Base-by-base conservation (phyloP, 2,113 vertebrate species). In the Phaethon lepturus region DNA sequence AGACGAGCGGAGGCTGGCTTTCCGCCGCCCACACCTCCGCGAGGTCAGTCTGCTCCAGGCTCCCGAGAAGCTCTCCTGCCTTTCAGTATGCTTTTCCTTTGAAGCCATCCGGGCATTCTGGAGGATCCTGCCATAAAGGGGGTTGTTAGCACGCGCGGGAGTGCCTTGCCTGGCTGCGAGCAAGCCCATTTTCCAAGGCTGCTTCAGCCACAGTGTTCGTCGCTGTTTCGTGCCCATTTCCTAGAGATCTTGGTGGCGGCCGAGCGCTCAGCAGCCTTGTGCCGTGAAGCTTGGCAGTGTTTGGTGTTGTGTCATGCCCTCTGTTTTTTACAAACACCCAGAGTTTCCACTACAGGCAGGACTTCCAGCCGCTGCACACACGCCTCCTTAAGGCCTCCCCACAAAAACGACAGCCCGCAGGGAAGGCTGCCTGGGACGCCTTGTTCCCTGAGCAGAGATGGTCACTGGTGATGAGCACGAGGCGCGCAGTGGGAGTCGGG, bases 231-330 rank as follows among this genome's bases (percentile, higher is more conserved):
- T 89, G 80, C 77, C 92, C 17, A 1, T 45, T 79, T 75, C 44
- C 78, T 59, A 14, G 23, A 13, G 55, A 9, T 28, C 44, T 1
- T 0, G 0, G 17, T 9, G 47, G 33, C 35, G 25, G 42, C 66
- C 0, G 2, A n/a, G 66, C 0, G 2, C 59, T 10, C 59, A 7
- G 1, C 40, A 38, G 55, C 74, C 17, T 3, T 1, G 24, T 0
- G 6, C 25, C 8, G 0, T 13, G 14, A 3, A 53, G 26, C 76
- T n/a, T 31, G 24, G 63, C 59, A 26, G 25, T 1, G 35, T 4
- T 0, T 2, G 5, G 42, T 2, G 22, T 2, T 17, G 22, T 1
- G 1, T 13, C 50, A 11, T 53, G 38, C 66, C 79, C 83, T 47
- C 3, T 9, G 25, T 23, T 71, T 68, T 59, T 14, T 17, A 33